Percentiles rank a stretch among this genome's conserved stretches.
Evolutionary conservation across 2,113 vertebrate species (phyloP).

Genomic region (Zosterops japonicus): DNA sequence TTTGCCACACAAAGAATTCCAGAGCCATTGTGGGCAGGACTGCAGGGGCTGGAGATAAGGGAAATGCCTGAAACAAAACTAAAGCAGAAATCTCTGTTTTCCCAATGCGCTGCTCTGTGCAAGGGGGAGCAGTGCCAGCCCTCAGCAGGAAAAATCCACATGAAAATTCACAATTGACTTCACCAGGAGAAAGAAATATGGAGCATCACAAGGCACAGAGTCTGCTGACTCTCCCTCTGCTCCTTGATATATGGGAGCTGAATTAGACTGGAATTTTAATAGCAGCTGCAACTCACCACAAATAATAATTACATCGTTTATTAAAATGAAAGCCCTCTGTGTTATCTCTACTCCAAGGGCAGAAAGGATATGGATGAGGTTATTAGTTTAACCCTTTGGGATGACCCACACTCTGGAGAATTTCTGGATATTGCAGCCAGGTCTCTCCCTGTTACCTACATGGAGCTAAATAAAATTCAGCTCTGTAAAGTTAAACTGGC

Average conservation of each 20-base stretch:
- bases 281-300: neutral
- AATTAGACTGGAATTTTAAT: neutral
- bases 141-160: neutral
- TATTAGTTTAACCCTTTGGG: neutral
- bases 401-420: neutral
- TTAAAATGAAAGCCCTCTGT: neutral
- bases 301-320: neutral
- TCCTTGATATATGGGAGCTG: neutral
- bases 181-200: neutral
- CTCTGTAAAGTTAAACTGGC: neutral
- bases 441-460: neutral
- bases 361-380: neutral
- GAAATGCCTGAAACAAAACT: neutral
- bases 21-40: neutral
- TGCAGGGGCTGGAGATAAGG: neutral
- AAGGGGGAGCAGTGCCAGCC: neutral
- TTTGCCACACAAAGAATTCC: neutral
- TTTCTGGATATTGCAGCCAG: neutral
- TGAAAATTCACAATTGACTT: neutral
- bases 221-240: neutral
- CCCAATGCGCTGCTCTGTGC: neutral
- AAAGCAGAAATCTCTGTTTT: fast-evolving
- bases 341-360: neutral
- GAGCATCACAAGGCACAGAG: neutral
- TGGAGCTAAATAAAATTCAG: neutral